Evolutionary conservation across 2,113 vertebrate genomes (phyloP).

Genomic region (Rhinolophus ferrumequinum): DNA sequence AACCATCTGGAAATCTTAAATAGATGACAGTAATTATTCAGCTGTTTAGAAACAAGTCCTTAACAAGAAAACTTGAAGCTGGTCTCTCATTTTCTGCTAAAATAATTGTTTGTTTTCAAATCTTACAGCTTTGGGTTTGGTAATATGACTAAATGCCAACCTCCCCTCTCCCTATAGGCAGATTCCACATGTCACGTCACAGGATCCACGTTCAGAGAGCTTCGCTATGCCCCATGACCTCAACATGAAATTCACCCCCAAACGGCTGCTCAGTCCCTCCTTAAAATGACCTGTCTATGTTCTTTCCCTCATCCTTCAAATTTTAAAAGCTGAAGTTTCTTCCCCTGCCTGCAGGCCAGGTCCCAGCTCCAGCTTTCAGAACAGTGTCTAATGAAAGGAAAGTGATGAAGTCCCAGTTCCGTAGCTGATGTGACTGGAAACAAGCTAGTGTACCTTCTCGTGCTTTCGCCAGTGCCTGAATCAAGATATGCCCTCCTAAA

Average conservation of each 20-base stretch:
- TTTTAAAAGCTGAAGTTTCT: neutral
- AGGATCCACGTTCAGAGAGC: neutral
- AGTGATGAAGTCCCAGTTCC: neutral
- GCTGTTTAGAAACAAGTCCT: constrained; percentile 79
- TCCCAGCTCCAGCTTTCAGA: neutral
- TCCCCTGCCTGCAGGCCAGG: fast-evolving
- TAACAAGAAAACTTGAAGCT: constrained; percentile 66
- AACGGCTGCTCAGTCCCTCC: neutral
- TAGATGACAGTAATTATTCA: constrained; percentile 77
- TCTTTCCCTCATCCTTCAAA: neutral
- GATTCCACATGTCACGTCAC: neutral
- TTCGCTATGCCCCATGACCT: fast-evolving
- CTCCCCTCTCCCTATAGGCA: neutral
- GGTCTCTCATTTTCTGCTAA: constrained; percentile 74
- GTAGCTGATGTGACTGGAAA: neutral
- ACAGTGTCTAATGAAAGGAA: neutral
- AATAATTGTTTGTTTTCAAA: constrained; percentile 77
- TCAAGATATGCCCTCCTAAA: neutral
- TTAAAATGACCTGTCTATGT: fast-evolving
- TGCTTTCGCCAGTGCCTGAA: fast-evolving
- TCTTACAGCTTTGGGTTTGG: constrained; percentile 9
- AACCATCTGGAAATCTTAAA: constrained; percentile 81
- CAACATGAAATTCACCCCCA: fast-evolving
- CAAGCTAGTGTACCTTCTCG: neutral
- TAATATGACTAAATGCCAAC: neutral